phyloP scores from a whole-genome alignment of 2,113 vertebrate genomes.

The Donacobius atricapilla region DNA sequence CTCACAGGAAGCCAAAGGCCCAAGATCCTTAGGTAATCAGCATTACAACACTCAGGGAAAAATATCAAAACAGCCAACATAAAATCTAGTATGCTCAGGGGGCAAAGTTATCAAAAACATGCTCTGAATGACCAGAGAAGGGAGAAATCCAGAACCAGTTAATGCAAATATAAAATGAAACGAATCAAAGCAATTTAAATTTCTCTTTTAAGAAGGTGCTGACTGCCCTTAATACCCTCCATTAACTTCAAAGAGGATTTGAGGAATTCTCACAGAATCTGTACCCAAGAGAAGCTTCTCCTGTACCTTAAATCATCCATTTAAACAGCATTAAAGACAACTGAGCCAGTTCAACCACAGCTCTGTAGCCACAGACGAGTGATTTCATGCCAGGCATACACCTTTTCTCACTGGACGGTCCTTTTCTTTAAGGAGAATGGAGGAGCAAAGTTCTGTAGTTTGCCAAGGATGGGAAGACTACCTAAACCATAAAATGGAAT shows the following conservation, averaged over 20 bases:
- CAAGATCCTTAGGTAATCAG: conserved; percentile 42
- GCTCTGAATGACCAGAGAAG: neutral
- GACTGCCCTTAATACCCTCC: neutral
- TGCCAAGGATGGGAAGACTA: neutral
- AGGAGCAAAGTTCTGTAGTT: neutral
- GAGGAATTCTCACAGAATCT: conserved; percentile 28
- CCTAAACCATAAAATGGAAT: neutral
- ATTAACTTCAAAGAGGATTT: conserved; percentile 48
- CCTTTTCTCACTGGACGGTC: neutral
- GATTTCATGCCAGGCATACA: neutral
- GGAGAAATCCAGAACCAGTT: neutral
- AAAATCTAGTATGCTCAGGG: conserved; percentile 7
- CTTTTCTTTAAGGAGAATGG: fast-evolving
- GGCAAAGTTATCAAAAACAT: conserved; percentile 19
- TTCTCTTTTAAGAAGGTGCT: conserved; percentile 24
- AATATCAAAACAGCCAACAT: conserved; percentile 11
- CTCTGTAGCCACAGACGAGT: neutral
- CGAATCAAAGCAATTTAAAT: conserved; percentile 23
- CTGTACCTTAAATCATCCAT: neutral
- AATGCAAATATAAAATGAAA: neutral
- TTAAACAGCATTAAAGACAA: neutral
- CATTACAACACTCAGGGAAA: conserved; percentile 33
- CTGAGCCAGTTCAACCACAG: neutral
- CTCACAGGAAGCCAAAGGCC: conserved; percentile 64
- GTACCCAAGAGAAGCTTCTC: neutral